These are phyloP conservation scores for Alaudala cheleensis DNA, from an alignment of 2,113 vertebrate genomes.

Conservation along the genomic window DNA sequence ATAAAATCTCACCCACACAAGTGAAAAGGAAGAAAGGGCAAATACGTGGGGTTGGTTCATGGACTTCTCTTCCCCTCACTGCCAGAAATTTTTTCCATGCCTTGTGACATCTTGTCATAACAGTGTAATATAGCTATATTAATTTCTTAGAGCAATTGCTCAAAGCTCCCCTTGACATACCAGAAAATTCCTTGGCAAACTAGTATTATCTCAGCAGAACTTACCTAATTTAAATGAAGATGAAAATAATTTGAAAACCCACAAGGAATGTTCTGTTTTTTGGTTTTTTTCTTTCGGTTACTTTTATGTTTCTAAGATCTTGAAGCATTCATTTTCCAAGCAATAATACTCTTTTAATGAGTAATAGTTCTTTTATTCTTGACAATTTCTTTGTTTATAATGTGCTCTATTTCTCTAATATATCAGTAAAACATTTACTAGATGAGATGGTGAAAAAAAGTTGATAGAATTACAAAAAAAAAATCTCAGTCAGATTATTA, in stretches of 20 bases:
- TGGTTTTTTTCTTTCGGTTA: not conserved
- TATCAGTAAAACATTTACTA: not conserved
- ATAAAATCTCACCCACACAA: not conserved
- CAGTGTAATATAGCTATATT: not conserved
- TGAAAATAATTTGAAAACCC: not conserved
- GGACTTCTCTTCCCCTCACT: not conserved
- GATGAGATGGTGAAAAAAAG: rapidly evolving
- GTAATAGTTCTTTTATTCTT: not conserved
- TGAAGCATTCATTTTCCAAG: not conserved
- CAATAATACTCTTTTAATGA: not conserved
- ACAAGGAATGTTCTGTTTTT: rapidly evolving
- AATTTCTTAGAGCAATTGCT: not conserved
- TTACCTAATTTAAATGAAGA: not conserved
- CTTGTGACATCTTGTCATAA: not conserved
- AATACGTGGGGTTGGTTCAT: not conserved
- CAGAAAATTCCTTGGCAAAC: not conserved
- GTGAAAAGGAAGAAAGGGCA: not conserved
- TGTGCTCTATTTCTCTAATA: not conserved
- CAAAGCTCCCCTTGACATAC: not conserved
- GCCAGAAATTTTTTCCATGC: not conserved
- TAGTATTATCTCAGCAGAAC: not conserved
- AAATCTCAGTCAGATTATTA: not conserved
- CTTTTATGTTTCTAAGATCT: not conserved
- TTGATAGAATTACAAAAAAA: not conserved
- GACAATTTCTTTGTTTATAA: not conserved